phyloP scores from a whole-genome alignment of 2,888 invertebrate species.

The Zaprionus lineosus region DNA sequence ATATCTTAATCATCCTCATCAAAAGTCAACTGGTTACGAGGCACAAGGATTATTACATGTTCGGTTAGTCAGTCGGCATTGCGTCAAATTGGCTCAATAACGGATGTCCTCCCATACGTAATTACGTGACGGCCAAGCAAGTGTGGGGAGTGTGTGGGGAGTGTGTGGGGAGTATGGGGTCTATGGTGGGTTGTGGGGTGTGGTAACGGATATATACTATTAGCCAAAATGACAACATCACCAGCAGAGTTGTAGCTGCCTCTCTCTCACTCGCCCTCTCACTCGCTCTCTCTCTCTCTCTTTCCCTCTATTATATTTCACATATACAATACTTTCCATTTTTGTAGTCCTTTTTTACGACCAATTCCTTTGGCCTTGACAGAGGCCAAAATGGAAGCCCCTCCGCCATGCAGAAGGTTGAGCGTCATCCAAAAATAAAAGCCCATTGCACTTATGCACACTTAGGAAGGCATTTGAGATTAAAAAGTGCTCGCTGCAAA shows the following conservation, averaged over 20 bases:
- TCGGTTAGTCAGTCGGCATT: conserved; percentile 14
- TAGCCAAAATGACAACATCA: conserved; percentile 41
- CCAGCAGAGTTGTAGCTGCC: conserved; percentile 37
- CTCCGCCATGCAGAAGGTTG: conserved; percentile 26
- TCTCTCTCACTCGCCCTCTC: too few species aligned
- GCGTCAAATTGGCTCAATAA: conserved; percentile 44
- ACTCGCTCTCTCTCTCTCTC: too few species aligned
- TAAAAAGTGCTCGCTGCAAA: conserved; percentile 20
- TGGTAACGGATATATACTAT: conserved; percentile 11
- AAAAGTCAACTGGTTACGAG: conserved; percentile 25
- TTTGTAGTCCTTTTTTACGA: conserved; percentile 20
- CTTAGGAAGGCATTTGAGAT: conserved; percentile 23
- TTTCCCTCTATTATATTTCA: conserved; percentile 13
- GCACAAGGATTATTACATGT: conserved; percentile 24
- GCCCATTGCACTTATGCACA: conserved; percentile 27
- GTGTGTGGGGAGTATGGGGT: too few species aligned
- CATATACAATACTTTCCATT: conserved; percentile 17
- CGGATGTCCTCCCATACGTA: conserved; percentile 42
- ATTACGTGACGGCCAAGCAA: too few species aligned
- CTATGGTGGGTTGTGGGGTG: not conserved
- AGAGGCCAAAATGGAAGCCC: conserved; percentile 55
- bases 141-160: too few species aligned
- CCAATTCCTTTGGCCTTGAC: conserved; percentile 55
- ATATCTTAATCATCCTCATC: not conserved
- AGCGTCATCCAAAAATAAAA: conserved; percentile 15